A percentile compares a stretch with the other conserved stretches of the same genome.
These are phyloP conservation scores for Merodon equestris DNA, from an alignment of 2,888 invertebrate species.

Conservation along the genomic window DNA sequence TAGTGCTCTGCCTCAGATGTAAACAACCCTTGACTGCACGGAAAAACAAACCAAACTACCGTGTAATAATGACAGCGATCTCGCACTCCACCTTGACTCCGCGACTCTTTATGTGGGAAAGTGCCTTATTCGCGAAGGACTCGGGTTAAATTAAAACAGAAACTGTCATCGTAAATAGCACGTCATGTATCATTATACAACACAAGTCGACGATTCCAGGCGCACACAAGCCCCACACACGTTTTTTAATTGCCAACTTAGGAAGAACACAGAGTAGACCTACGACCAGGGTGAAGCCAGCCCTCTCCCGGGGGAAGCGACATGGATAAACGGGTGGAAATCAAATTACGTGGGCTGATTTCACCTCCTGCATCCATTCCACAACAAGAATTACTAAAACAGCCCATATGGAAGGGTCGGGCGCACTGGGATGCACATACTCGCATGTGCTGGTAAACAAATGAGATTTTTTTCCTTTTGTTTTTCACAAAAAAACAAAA, in stretches of 20 bases:
- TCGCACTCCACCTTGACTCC: not conserved
- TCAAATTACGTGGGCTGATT: slow-evolving; percentile 77
- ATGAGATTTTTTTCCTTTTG: slow-evolving; percentile 46
- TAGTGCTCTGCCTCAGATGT: not conserved
- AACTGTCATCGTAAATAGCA: slow-evolving; percentile 76
- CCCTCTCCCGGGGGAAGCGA: not conserved
- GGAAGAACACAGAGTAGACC: too few species aligned
- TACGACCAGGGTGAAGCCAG: slow-evolving; percentile 76
- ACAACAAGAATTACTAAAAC: slow-evolving; percentile 22
- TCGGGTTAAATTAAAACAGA: slow-evolving; percentile 74
- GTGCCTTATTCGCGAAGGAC: slow-evolving; percentile 44
- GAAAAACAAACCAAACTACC: slow-evolving; percentile 29
- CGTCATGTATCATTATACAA: slow-evolving; percentile 76
- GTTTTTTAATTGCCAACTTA: slow-evolving; percentile 78
- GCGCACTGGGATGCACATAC: slow-evolving; percentile 9
- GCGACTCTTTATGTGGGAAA: slow-evolving; percentile 58
- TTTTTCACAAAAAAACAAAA: slow-evolving; percentile 34
- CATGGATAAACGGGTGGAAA: slow-evolving; percentile 69
- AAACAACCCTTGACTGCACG: slow-evolving; percentile 30
- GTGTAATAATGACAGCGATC: slow-evolving; percentile 46
- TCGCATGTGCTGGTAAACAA: slow-evolving; percentile 57
- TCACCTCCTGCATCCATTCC: slow-evolving; percentile 66
- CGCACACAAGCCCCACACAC: slow-evolving; percentile 46
- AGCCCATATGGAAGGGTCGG: not conserved
- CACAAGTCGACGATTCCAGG: not conserved